phyloP scores from a whole-genome alignment of 1,140 invertebrate species.

The Drosophila pruinosa region DNA sequence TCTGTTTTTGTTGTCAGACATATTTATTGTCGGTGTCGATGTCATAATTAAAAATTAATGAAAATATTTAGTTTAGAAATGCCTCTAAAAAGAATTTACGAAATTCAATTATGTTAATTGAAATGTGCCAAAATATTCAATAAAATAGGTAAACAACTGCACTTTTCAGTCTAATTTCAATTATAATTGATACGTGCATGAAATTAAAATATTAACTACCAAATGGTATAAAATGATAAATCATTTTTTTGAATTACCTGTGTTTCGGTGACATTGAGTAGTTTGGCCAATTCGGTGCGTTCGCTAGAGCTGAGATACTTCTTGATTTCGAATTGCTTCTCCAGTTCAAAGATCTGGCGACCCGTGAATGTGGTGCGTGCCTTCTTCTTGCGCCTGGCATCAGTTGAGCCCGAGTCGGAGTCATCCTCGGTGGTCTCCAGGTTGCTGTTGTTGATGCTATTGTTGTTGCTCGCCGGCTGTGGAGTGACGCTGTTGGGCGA shows the following conservation, averaged over 20 bases:
- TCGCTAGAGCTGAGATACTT: slow-evolving; percentile 98
- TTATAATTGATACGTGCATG: too few species aligned
- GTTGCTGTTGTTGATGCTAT: slow-evolving; percentile 45
- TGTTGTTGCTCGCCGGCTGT: slow-evolving; percentile 27
- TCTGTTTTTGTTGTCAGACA: background rate
- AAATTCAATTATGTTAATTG: slow-evolving; percentile 34
- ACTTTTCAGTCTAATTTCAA: background rate
- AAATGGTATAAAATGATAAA: background rate
- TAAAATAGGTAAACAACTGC: slow-evolving; percentile 31
- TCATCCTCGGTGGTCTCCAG: slow-evolving; percentile 84
- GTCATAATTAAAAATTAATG: slow-evolving; percentile 15
- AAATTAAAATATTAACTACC: background rate
- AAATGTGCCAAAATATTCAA: slow-evolving; percentile 31
- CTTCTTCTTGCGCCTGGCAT: slow-evolving; percentile 94
- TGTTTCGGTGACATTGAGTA: slow-evolving; percentile 96
- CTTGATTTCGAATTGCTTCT: slow-evolving; percentile 97
- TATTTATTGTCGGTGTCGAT: background rate
- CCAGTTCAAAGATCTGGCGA: slow-evolving; percentile 97
- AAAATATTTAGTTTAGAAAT: slow-evolving; percentile 25
- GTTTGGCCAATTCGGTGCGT: slow-evolving; percentile 95
- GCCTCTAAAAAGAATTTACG: slow-evolving; percentile 30
- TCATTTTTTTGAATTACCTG: too few species aligned
- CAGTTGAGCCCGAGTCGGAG: slow-evolving; percentile 85
- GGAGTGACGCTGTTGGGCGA: slow-evolving; percentile 39
- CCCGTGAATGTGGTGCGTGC: slow-evolving; percentile 97